phyloP scores from a whole-genome alignment of 2,113 vertebrate genomes.

The Corythornis cristatus region DNA sequence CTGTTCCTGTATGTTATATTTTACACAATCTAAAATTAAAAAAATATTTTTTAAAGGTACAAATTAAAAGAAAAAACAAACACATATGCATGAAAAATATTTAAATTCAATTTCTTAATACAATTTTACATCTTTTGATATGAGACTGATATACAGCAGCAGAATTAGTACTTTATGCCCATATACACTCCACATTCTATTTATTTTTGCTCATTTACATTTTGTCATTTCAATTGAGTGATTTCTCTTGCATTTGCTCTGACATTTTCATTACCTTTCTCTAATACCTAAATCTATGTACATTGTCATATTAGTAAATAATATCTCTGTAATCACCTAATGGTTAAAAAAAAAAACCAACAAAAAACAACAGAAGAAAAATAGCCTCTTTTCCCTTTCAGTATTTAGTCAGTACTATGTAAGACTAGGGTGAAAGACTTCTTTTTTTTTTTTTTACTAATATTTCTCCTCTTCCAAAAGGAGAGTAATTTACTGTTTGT shows the following conservation, averaged over 20 bases:
- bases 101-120: not conserved
- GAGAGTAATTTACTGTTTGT: not conserved
- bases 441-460: not conserved
- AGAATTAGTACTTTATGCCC: not conserved
- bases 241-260: not conserved
- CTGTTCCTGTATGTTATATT: not conserved
- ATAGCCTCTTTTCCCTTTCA: not conserved
- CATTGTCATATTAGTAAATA: not conserved
- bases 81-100: not conserved
- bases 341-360: not conserved
- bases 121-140: not conserved
- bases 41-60: too few relatives aligned
- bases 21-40: not conserved
- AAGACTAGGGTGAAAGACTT: not conserved
- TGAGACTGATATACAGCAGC: not conserved
- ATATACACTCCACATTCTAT: not conserved
- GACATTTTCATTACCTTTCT: slow-evolving; percentile 14
- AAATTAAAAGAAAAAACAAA: not conserved
- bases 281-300: not conserved
- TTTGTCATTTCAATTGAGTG: not conserved
- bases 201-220: not conserved
- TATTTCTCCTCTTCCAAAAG: not conserved
- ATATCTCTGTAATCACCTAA: not conserved
- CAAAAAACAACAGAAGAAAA: not conserved
- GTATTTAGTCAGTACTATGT: not conserved